phyloP scores from a whole-genome alignment of 2,888 invertebrate genomes.

The Aphidoletes aphidimyza region DNA sequence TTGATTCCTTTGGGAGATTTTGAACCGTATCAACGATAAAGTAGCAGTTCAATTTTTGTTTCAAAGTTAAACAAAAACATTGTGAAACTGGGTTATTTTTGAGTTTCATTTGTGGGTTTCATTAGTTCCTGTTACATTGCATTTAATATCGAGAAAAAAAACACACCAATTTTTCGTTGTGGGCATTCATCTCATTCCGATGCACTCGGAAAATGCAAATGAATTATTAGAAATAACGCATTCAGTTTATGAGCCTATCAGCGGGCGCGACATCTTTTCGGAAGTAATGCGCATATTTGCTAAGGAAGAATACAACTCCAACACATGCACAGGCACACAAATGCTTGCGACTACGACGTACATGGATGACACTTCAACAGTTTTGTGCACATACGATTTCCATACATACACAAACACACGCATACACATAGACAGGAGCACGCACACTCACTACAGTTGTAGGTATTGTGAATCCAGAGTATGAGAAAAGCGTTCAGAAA shows the following conservation, averaged over 20 bases:
- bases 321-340: not conserved
- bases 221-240: conserved; percentile 1
- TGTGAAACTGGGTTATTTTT: no score
- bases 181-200: no score
- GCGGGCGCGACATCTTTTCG: conserved; percentile 21
- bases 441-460: conserved; percentile 28
- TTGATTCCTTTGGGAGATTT: no score
- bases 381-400: not conserved
- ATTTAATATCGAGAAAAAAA: no score
- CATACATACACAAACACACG: not conserved
- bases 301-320: not conserved
- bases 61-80: no score
- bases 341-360: not conserved
- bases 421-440: not conserved
- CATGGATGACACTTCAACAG: not conserved
- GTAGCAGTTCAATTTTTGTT: no score
- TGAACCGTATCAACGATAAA: no score
- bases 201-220: not conserved
- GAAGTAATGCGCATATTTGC: conserved; percentile 30
- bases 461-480: not conserved
- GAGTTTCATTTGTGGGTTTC: no score
- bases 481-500: not conserved
- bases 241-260: not conserved
- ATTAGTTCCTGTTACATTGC: no score
- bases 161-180: no score